Evolutionary conservation across 2,113 vertebrate species (phyloP), one percentile per base, ranked within the genome.

Genomic region (Phainopepla nitens): DNA sequence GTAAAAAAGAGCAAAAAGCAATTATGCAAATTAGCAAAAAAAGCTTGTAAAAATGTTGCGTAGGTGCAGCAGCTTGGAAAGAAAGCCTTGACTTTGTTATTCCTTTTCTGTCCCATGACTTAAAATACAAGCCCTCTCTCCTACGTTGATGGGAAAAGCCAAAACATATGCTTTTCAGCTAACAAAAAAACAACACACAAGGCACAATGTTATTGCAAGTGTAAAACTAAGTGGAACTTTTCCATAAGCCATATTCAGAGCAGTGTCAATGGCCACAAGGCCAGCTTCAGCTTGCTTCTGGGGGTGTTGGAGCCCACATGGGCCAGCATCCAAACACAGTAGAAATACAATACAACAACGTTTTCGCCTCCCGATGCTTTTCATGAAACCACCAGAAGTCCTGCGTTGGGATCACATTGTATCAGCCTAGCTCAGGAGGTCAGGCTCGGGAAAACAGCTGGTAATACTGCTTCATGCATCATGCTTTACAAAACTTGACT

Each of bases 331-430:
- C 93, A 96, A 97, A 96, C 77, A 95, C 65, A 78, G 89, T 29
- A 65, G 93, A 89, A 96, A 95, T 54, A 92, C 83, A 95, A 97
- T 94, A 94, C 57, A 96, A 72, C 80, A 79, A 62, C 91, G 66
- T 65, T 94, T 95, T 86, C 3, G 15, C 36, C 75, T 84, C 84
- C 82, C 1, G 4, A 78, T 22, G 94, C 87, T 91, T 95, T 95
- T 90, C 94, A 93, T 44, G 82, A 97, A 98, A 97, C 96, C 96
- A 97, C 94, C n/a, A 89, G 33, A 93, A 96, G 58, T 83, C 70
- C 73, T 85, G 87, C 86, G 41, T 12, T 11, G 47, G 82, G 91
- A 86, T 94, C 84, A 81, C 78, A 69, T 29, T 51, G 11, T 65
- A 64, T 93, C 71, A 62, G 73, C 44, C 79, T 69, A 89, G 73